Base-by-base conservation (phyloP, 2,888 invertebrate species). In the Drosophila ezoana region DNA sequence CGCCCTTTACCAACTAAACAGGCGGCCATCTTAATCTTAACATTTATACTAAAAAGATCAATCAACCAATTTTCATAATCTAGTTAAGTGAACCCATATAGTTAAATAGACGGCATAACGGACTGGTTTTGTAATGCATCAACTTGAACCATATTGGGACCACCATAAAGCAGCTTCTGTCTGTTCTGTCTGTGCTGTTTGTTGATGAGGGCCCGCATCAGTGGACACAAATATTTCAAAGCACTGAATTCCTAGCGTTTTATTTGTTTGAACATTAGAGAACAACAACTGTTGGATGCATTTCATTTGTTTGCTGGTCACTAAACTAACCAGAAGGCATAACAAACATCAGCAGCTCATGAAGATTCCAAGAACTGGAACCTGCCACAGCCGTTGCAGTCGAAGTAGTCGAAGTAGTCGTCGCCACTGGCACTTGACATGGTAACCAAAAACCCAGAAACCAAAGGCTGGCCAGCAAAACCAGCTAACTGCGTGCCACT, bases 361-460 rank as follows among this genome's bases (percentile, higher is more conserved):
- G 59, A 43, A 41, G 72, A 69, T 83, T 85, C 85, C 63, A 44
- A 69, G 83, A 83, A 85, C 52, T 78, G 65, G 33, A 75, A 75
- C 75, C 68, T 61, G 68, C 64, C 57, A 70, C 74, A 48, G 72
- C 60, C 54, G 47, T n/a, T 40, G 35, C 9, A 10, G 11, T 35
- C 35, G 35, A 11, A 10, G 35, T 35, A 10, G 11, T 35, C 35
- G 35, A 11, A 10, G 35, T 35, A 10, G 35, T 35, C 35, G 35
- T 35, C 35, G 44, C 44, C 41, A 61, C 56, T 79, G 80, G 72
- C 77, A 85, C 83, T 85, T 84, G 83, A 84, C 83, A 75, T 84
- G 81, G 85, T 74, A 85, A 83, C 85, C 85, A 79, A 83, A 83
- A 74, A 85, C 66, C 76, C 61, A 32, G 60, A 70, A 74, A 79